Conservation (phyloP, 1,140 invertebrate genomes). For the Scaptomyza hsui region DNA sequence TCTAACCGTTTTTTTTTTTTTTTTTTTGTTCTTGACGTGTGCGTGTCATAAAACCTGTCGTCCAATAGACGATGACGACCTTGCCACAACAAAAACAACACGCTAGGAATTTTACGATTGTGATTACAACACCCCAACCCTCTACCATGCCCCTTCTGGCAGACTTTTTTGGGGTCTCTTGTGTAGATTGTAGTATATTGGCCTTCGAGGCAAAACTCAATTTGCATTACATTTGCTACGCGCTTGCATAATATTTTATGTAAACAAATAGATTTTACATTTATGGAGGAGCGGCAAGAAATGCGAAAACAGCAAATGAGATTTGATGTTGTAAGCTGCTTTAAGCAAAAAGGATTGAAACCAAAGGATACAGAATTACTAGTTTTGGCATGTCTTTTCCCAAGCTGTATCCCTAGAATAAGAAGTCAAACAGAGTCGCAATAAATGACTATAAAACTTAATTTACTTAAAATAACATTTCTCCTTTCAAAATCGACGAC, state of each 20-base stretch:
- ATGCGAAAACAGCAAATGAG: background rate
- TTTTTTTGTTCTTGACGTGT: conserved; percentile 54
- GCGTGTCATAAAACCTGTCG: conserved; percentile 73
- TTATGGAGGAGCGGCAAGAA: conserved; percentile 13
- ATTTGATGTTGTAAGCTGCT: background rate
- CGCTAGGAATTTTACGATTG: background rate
- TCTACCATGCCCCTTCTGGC: background rate
- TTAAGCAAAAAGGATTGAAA: background rate
- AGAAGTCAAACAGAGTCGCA: too few relatives aligned
- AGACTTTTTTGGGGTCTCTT: conserved; percentile 34
- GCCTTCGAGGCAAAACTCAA: conserved; percentile 57
- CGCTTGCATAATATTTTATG: conserved; percentile 71
- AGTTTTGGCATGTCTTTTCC: too few relatives aligned
- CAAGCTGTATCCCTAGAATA: too few relatives aligned
- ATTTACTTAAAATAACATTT: background rate
- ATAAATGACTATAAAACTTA: too few relatives aligned
- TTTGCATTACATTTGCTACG: conserved; percentile 74
- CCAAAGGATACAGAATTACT: too few relatives aligned
- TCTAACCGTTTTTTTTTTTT: conserved; percentile 25
- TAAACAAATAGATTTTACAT: conserved; percentile 46
- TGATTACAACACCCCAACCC: background rate
- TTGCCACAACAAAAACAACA: conserved; percentile 23
- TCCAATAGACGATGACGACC: conserved; percentile 30
- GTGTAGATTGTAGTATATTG: conserved; percentile 24
- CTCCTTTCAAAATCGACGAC: background rate